These are phyloP conservation scores for Pygoscelis adeliae DNA, from an alignment of 2,113 vertebrate species.

Conservation along the genomic window DNA sequence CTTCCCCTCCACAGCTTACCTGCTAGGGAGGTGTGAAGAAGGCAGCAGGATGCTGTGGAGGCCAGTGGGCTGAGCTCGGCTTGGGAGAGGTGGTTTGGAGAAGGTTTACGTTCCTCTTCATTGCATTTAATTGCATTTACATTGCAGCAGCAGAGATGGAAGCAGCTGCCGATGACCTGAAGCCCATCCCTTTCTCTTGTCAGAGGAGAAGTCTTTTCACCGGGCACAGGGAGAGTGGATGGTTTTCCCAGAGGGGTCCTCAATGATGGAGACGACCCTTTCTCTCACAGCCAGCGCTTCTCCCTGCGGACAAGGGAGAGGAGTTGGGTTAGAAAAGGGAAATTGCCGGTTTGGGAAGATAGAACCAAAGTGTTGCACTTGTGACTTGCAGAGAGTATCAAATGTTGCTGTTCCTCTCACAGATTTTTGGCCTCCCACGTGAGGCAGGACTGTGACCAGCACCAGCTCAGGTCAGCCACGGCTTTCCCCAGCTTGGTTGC, in stretches of 20 bases:
- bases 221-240: accelerated
- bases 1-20: not conserved
- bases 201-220: not conserved
- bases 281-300: not conserved
- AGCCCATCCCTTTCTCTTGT: not conserved
- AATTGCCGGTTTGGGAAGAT: not conserved
- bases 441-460: not conserved
- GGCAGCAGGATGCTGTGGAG: not conserved
- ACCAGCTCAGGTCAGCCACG: not conserved
- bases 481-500: not conserved
- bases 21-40: not conserved
- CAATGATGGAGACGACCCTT: accelerated
- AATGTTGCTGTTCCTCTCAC: not conserved
- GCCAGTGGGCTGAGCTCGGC: not conserved
- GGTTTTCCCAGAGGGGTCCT: not conserved
- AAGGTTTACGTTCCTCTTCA: not conserved
- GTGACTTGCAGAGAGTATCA: not conserved
- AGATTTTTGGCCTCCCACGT: not conserved
- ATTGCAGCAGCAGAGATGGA: not conserved
- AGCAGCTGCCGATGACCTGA: not conserved
- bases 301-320: not conserved
- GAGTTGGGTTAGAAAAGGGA: not conserved
- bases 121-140: not conserved
- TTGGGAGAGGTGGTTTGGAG: not conserved
- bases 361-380: not conserved